Evolutionary conservation across 2,888 invertebrate species (phyloP).

Genomic region (Mesodorylaimus sp.): DNA sequence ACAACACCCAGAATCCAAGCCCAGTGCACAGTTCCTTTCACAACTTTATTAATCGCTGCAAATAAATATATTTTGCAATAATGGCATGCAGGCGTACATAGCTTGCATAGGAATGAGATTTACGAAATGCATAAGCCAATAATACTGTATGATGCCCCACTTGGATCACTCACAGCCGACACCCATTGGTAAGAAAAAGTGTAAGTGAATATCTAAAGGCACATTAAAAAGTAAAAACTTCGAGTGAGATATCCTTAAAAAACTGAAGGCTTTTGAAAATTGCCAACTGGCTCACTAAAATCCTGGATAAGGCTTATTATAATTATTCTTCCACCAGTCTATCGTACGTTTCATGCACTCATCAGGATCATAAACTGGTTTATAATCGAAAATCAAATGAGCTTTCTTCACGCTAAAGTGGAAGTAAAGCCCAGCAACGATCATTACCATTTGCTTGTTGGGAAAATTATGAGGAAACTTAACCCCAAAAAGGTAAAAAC

Average conservation of each 20-base stretch:
- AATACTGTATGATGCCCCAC: too few species aligned
- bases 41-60: too few species aligned
- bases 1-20: too few species aligned
- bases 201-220: background rate
- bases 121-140: too few species aligned
- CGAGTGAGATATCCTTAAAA: background rate
- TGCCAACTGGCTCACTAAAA: background rate
- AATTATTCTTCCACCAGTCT: conserved; percentile 18
- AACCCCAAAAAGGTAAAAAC: background rate
- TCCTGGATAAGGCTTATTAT: background rate
- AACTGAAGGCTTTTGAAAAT: background rate
- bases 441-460: conserved; percentile 25
- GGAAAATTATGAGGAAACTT: conserved; percentile 11
- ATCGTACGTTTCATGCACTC: conserved; percentile 27
- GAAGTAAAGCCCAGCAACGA: conserved; percentile 40
- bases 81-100: too few species aligned
- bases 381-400: conserved; percentile 37
- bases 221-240: background rate
- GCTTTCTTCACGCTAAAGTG: conserved; percentile 42
- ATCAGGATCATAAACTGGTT: conserved; percentile 36
- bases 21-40: too few species aligned
- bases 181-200: too few species aligned
- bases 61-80: too few species aligned
- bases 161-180: too few species aligned
- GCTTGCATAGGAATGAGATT: too few species aligned